These are phyloP conservation scores for Leptopilina drosophilae DNA, from an alignment of 2,888 invertebrate genomes.

Conservation along the genomic window DNA sequence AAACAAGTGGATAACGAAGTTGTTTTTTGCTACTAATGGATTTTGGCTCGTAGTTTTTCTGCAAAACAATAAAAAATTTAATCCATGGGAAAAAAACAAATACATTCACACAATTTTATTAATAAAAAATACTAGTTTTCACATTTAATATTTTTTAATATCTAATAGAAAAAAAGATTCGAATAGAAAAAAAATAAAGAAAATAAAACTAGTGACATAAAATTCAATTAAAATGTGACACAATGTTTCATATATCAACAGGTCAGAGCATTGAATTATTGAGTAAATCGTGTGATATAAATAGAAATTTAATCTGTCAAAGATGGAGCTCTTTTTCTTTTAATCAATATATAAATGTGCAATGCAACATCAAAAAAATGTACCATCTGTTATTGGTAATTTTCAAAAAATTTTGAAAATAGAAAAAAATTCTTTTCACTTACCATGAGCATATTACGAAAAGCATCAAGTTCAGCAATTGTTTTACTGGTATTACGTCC, in stretches of 20 bases:
- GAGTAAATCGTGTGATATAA: conserved; percentile 8
- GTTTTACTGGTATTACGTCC: conserved; percentile 81
- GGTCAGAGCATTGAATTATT: conserved; percentile 14
- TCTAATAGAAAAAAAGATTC: neutral
- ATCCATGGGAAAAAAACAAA: no score
- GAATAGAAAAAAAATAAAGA: neutral
- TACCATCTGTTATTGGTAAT: conserved; percentile 1
- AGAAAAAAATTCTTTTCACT: neutral
- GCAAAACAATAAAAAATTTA: conserved; percentile 47
- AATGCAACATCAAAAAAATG: neutral
- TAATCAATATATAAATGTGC: neutral
- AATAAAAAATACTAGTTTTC: no score
- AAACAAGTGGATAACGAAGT: conserved; percentile 86
- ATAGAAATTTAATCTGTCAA: conserved; percentile 12
- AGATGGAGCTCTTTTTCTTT: conserved; percentile 15
- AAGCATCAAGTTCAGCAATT: conserved; percentile 81
- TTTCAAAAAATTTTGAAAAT: neutral
- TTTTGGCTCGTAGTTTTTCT: conserved; percentile 71
- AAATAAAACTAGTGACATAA: neutral
- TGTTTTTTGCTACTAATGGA: conserved; percentile 75
- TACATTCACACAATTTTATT: no score
- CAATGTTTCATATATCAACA: neutral
- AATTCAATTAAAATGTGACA: neutral
- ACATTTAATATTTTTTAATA: no score
- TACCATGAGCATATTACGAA: conserved; percentile 82